Conservation (phyloP, 2,797 vertebrate species). For the Xenopus petersii region DNA sequence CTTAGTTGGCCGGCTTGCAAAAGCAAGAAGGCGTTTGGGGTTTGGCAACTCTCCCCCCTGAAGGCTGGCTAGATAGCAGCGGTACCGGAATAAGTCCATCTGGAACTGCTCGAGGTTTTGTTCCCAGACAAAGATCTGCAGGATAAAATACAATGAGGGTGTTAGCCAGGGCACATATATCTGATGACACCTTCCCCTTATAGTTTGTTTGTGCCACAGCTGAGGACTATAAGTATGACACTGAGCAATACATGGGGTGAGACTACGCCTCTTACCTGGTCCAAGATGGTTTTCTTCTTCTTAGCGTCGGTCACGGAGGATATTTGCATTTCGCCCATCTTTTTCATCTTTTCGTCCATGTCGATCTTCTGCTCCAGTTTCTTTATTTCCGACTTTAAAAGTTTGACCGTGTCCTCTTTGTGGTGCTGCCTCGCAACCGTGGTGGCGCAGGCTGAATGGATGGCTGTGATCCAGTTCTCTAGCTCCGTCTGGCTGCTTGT, state of each 20-base stretch:
- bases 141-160: too few species aligned
- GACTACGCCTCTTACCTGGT: slow-evolving; percentile 72
- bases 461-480: slow-evolving; percentile 97
- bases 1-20: slow-evolving; percentile 91
- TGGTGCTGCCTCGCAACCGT: slow-evolving; percentile 88
- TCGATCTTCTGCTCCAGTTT: slow-evolving; percentile 97
- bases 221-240: too few species aligned
- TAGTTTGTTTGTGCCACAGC: too few species aligned
- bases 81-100: slow-evolving; percentile 92
- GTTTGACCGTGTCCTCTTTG: slow-evolving; percentile 88
- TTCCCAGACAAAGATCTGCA: slow-evolving; percentile 87
- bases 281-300: slow-evolving; percentile 95
- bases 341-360: slow-evolving; percentile 99
- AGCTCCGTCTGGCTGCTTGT: slow-evolving; percentile 93
- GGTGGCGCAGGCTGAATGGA: slow-evolving; percentile 90
- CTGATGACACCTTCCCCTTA: not conserved
- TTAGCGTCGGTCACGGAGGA: slow-evolving; percentile 86
- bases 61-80: slow-evolving; percentile 93
- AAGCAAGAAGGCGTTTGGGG: slow-evolving; percentile 90
- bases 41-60: slow-evolving; percentile 94
- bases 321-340: slow-evolving; percentile 98
- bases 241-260: too few species aligned
- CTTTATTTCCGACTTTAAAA: slow-evolving; percentile 87
- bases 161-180: too few species aligned
- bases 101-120: slow-evolving; percentile 96